Percentiles rank a stretch among this genome's conserved stretches.
Evolutionary conservation across 2,797 vertebrate genomes (phyloP).

Genomic region (Rhodeus uyekii): DNA sequence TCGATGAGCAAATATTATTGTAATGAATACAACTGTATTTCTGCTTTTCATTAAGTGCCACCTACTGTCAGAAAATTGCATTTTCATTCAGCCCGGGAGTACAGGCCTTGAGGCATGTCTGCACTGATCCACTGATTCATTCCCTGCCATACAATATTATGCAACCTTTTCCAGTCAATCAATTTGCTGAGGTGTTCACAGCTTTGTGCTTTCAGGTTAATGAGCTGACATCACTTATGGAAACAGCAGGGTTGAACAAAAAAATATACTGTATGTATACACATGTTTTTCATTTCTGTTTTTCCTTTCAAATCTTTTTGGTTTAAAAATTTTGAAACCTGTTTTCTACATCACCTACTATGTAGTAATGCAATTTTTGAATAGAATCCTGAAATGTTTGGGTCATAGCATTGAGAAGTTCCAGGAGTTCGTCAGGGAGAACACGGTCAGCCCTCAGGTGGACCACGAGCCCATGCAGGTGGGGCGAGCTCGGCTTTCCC

Average conservation of each 20-base stretch:
- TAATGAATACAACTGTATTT: neutral
- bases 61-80: neutral
- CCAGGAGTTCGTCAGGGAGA: too few species aligned
- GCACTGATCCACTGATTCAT: neutral
- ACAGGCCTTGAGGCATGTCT: neutral
- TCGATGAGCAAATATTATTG: neutral
- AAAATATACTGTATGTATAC: too few species aligned
- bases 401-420: neutral
- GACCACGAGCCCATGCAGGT: too few species aligned
- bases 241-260: too few species aligned
- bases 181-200: neutral
- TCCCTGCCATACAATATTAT: neutral
- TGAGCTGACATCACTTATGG: too few species aligned
- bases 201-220: too few species aligned
- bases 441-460: too few species aligned
- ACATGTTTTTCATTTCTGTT: slow-evolving; percentile 6
- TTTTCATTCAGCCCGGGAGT: too few species aligned
- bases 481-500: too few species aligned
- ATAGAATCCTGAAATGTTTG: neutral
- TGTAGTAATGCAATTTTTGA: neutral
- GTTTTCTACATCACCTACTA: neutral
- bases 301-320: slow-evolving; percentile 52
- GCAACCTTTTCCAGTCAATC: neutral
- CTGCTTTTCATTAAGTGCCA: neutral
- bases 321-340: neutral